Conservation (phyloP, 1,140 invertebrate species). For the Bradynema listronoti region DNA sequence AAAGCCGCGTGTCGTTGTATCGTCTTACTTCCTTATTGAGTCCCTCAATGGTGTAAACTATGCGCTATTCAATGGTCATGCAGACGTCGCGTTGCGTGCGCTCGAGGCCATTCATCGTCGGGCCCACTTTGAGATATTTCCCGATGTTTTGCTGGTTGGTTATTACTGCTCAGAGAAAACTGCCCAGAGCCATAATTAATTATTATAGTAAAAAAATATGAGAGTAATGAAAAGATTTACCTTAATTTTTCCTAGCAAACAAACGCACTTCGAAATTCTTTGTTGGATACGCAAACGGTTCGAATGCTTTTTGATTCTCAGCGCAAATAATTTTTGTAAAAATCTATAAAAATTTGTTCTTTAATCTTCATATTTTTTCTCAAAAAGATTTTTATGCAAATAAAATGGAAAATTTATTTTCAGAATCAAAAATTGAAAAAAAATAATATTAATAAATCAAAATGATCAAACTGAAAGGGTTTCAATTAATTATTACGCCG, state of each 20-base stretch:
- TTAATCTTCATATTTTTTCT: too few species aligned
- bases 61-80: constrained; percentile 51
- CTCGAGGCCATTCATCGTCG: constrained; percentile 55
- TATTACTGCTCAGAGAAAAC: background rate
- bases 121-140: constrained; percentile 48
- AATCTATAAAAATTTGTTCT: too few species aligned
- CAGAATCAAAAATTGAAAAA: too few species aligned
- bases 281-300: constrained; percentile 18
- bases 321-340: too few species aligned
- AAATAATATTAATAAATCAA: too few species aligned
- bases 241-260: constrained; percentile 32
- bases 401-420: too few species aligned
- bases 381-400: too few species aligned
- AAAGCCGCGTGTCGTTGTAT: constrained; percentile 42
- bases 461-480: too few species aligned
- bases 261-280: constrained; percentile 32
- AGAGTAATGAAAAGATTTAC: constrained; percentile 1
- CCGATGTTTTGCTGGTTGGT: constrained; percentile 51
- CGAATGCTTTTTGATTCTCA: constrained; percentile 8
- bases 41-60: constrained; percentile 48
- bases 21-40: constrained; percentile 46
- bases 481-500: too few species aligned
- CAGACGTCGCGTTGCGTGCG: constrained; percentile 47
- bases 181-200: too few species aligned
- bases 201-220: background rate